Evolutionary conservation across 2,113 vertebrate genomes (phyloP).

Genomic region (Telmatochromis sp.): DNA sequence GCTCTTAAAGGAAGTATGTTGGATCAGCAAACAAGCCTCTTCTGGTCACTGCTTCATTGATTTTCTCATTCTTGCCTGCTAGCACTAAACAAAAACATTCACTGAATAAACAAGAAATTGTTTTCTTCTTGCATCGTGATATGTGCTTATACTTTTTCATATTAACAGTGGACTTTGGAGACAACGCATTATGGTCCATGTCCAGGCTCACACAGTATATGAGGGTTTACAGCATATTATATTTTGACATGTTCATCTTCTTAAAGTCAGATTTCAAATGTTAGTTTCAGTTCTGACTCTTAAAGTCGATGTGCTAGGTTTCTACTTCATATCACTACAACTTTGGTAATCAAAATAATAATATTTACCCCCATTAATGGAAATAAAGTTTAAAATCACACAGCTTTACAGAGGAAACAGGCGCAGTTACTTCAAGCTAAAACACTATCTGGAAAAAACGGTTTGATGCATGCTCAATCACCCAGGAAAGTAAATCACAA

Average conservation of each 20-base stretch:
- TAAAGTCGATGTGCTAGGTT: not conserved
- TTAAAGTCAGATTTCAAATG: not conserved
- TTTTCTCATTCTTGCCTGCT: not conserved
- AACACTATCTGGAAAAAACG: not conserved
- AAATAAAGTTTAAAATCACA: not conserved
- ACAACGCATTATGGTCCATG: not conserved
- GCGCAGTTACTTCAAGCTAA: not conserved
- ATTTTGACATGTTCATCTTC: not conserved
- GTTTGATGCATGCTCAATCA: not conserved
- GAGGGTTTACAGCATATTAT: not conserved
- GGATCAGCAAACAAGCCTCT: constrained; percentile 15
- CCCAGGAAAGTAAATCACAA: not conserved
- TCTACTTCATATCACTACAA: not conserved
- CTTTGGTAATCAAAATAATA: not conserved
- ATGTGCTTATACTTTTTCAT: not conserved
- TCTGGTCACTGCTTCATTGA: constrained; percentile 32
- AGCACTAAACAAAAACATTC: constrained; percentile 5
- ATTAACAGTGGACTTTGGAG: not conserved
- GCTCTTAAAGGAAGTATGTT: not conserved
- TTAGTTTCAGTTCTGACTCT: not conserved
- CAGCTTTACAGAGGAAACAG: not conserved
- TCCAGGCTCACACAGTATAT: not conserved
- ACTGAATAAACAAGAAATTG: not conserved
- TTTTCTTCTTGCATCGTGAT: not conserved
- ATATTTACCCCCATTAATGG: not conserved